Evolutionary conservation across 1,140 invertebrate species (phyloP), one percentile per base, ranked within the genome.

Genomic region (Geopemphigus sp.): DNA sequence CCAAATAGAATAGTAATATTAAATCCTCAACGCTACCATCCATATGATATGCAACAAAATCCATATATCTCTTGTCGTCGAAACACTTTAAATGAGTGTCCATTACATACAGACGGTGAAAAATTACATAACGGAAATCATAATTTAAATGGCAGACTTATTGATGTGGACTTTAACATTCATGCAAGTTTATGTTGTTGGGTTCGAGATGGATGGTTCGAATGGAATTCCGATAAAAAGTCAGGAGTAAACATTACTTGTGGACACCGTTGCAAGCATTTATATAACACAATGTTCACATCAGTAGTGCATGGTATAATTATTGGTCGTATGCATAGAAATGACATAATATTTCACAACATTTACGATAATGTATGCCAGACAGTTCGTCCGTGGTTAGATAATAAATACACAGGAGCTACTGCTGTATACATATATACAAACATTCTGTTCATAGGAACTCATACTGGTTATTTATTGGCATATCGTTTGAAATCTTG

Each of bases 391-490:
- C 26, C 45, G 0, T 78, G 74, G 74, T n/a, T 78, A 24, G 17
- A 63, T 11, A 8, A 8, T 19, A 78, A 78, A 29, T 50, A 78
- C 63, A 14, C 5, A 8, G 45, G 26, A 78, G 57, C 57, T n/a
- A 50, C 57, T 63, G 57, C 74, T 12, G 1, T 63, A 26, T 50
- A 26, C 24, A n/a, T 78, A 24, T 50, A 78, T 61, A 29, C 39
- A 17, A 78, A 78, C 5, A 61, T 78, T 24, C 61, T 78, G 6
- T 78, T 78, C 59, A 11, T 78, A 3, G 74, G 74, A 19, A 78
- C 74, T 26, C n/a, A 47, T 6, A 78, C 61, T 61, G 29, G 74
- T 63, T 63, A 29, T 4, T 78, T 78, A 19, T 47, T 78, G 22
- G 74, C 39, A 5, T 78, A 78, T 50, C 74, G 74, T 29, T n/a